These are phyloP conservation scores for Kryptolebias marmoratus DNA, from an alignment of 2,113 vertebrate genomes.

Conservation along the genomic window DNA sequence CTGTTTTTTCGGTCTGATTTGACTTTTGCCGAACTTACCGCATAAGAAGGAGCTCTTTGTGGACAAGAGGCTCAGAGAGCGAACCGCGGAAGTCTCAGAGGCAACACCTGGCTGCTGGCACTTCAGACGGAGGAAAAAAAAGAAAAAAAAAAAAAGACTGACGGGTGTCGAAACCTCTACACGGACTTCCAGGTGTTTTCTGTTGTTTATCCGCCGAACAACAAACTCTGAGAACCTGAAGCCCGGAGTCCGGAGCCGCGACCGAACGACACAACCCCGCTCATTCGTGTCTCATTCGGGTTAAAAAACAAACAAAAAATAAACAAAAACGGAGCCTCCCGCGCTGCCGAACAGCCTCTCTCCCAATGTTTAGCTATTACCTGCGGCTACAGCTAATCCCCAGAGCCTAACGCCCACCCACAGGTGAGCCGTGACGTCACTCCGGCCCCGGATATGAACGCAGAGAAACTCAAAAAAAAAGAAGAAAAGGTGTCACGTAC, in stretches of 20 bases:
- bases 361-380: conserved; percentile 73
- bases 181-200: conserved; percentile 27
- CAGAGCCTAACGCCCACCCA: conserved; percentile 65
- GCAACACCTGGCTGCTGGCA: conserved; percentile 13
- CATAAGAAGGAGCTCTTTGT: conserved; percentile 67
- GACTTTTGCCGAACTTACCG: conserved; percentile 64
- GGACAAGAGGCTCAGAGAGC: conserved; percentile 37
- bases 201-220: not conserved
- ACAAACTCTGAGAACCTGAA: not conserved
- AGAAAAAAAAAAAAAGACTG: conserved; percentile 15
- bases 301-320: too few relatives aligned
- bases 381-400: conserved; percentile 80
- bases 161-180: conserved; percentile 7
- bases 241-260: not conserved
- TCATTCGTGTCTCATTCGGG: conserved; percentile 19
- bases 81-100: conserved; percentile 75
- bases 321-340: conserved; percentile 10
- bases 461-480: not conserved
- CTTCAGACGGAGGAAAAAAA: conserved; percentile 27
- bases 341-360: conserved; percentile 18
- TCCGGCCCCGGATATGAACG: conserved; percentile 37
- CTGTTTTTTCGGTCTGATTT: not conserved
- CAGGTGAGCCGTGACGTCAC: conserved; percentile 79
- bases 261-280: not conserved
- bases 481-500: too few relatives aligned